Conservation (phyloP, 1,140 invertebrate genomes). For the Triops cancriformis region DNA sequence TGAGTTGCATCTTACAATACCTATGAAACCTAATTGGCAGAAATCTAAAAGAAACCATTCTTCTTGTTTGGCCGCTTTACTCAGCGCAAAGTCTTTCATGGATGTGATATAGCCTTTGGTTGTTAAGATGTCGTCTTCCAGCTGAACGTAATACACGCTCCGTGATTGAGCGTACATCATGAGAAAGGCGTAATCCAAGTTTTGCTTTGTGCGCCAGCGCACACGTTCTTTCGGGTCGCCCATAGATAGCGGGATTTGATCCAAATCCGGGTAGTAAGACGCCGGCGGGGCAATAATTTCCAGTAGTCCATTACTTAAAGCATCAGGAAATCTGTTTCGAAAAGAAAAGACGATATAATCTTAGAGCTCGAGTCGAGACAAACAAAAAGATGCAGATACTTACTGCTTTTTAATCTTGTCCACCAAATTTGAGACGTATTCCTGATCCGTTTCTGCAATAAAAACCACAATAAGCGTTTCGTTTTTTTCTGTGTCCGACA, state of each 20-base stretch:
- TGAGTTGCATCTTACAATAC: constrained; percentile 43
- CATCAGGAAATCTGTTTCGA: constrained; percentile 58
- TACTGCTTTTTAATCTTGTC: constrained; percentile 28
- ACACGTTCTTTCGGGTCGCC: constrained; percentile 83
- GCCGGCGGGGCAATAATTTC: constrained; percentile 79
- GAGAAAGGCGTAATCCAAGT: constrained; percentile 88
- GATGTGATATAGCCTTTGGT: constrained; percentile 70
- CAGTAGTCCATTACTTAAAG: constrained; percentile 69
- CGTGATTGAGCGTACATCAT: constrained; percentile 83
- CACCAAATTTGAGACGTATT: constrained; percentile 27
- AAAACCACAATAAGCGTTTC: constrained; percentile 82
- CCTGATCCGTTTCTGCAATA: constrained; percentile 60
- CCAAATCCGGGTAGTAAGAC: constrained; percentile 81
- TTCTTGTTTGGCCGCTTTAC: constrained; percentile 61
- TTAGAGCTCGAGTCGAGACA: not conserved
- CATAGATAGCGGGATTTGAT: constrained; percentile 63
- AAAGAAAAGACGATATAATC: constrained; percentile 28
- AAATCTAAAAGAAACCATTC: constrained; percentile 92
- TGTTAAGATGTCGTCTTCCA: constrained; percentile 92
- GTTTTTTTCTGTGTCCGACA: constrained; percentile 63
- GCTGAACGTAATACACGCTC: constrained; percentile 68
- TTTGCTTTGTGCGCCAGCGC: constrained; percentile 92
- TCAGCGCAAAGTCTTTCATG: constrained; percentile 82
- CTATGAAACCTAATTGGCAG: constrained; percentile 86
- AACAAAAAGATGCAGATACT: not conserved